Percentiles rank a stretch among this genome's conserved stretches.
phyloP scores from a whole-genome alignment of 2,888 invertebrate genomes.

The Atherix ibis region DNA sequence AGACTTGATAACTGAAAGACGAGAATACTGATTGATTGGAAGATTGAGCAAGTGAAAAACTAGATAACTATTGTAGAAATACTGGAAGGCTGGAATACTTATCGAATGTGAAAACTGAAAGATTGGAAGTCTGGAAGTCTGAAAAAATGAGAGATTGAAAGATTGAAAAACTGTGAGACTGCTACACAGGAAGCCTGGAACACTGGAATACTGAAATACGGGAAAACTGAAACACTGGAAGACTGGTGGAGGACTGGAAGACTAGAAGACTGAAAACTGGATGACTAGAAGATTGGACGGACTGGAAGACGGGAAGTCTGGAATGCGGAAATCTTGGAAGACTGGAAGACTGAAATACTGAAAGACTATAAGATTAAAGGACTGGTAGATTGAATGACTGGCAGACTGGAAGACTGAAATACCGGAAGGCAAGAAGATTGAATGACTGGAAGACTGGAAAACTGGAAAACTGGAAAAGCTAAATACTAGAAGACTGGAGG shows the following conservation, averaged over 20 bases:
- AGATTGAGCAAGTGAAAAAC: background rate
- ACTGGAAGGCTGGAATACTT: background rate
- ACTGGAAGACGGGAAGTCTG: conserved; percentile 1
- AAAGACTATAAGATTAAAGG: background rate
- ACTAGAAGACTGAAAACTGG: conserved; percentile 1
- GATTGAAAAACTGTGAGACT: conserved; percentile 3
- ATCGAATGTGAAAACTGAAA: conserved; percentile 1
- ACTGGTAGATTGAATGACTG: conserved; percentile 1
- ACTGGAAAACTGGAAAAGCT: background rate
- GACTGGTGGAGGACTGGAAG: conserved; percentile 2
- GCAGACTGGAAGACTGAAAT: background rate
- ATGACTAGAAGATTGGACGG: conserved; percentile 2
- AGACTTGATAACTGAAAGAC: background rate
- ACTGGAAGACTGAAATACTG: conserved; percentile 4
- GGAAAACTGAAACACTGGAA: conserved; percentile 1
- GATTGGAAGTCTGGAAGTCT: conserved; percentile 2
- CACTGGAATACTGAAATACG: conserved; percentile 2
- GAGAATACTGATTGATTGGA: background rate
- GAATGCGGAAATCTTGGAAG: background rate
- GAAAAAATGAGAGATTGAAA: conserved; percentile 2
- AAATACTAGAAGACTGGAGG: background rate
- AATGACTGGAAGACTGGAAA: background rate
- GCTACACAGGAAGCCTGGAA: conserved; percentile 1
- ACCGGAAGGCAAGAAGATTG: background rate
- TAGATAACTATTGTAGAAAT: background rate